Evolutionary conservation across 2,113 vertebrate species (phyloP).

Genomic region (Brachyhypopomus occidentalis): DNA sequence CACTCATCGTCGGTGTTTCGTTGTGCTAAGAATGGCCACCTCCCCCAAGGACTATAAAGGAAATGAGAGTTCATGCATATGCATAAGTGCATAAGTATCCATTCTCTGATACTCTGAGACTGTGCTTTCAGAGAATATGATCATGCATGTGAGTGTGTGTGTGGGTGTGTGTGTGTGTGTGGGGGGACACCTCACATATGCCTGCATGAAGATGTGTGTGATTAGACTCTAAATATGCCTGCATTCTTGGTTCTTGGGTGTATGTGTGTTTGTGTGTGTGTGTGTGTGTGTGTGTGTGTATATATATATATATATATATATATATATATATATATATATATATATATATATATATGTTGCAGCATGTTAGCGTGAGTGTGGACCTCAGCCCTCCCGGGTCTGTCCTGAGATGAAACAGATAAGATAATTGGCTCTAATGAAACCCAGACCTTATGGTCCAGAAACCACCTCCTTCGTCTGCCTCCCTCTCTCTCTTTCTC

Average conservation of each 20-base stretch:
- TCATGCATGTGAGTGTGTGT: conserved; percentile 9
- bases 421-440: conserved; percentile 99
- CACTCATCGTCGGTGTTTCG: neutral
- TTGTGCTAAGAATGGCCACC: neutral
- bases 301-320: conserved; percentile 23
- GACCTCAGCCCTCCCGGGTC: conserved; percentile 77
- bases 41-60: neutral
- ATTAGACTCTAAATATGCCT: too few species aligned
- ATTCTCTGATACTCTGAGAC: neutral
- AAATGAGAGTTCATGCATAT: neutral
- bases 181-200: too few species aligned
- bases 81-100: neutral
- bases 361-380: conserved; percentile 53
- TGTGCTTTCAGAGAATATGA: neutral
- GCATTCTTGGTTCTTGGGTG: too few species aligned
- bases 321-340: conserved; percentile 29
- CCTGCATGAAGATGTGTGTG: too few species aligned
- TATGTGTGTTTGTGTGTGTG: conserved; percentile 7
- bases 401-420: conserved; percentile 97
- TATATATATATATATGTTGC: conserved; percentile 74
- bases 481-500: conserved; percentile 66
- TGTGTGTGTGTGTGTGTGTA: neutral
- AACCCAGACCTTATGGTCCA: conserved; percentile 85
- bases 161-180: neutral
- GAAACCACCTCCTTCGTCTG: conserved; percentile 60